Base-by-base conservation (phyloP, 2,888 invertebrate genomes). In the Melikaiella ostensackeni region DNA sequence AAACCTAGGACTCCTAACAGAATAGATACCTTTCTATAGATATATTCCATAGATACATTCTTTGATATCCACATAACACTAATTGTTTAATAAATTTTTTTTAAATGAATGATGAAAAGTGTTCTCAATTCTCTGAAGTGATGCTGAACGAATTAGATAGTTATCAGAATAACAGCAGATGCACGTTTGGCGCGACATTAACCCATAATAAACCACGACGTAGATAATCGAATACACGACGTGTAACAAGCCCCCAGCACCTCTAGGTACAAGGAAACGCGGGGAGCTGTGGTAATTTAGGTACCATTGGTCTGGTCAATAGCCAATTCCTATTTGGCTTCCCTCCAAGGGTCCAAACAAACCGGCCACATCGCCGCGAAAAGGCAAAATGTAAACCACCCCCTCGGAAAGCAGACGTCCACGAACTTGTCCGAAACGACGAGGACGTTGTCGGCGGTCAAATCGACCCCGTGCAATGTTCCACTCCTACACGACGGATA, bases 311-410 rank as follows among this genome's bases (percentile, higher is more conserved):
- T 87, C 89, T 90, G 90, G 90, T 90, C 89, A 90, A 90, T 89
- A 88, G 90, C 91, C 90, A 90, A 90, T 90, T 91, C 86, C 89
- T 89, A 89, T 88, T 91, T 91, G 90, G 91, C 90, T 82, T 77
- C 59, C 77, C 77, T 89, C 90, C 90, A 90, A 88, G 84, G 83
- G 85, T 84, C 86, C 86, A 87, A 87, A 87, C 87, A 87, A 89
- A 88, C 88, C 82, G 84, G 82, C 77, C 84, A 80, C 77, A 79
- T 82, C 81, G 59, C 79, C 77, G 77, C 81, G 81, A 82, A 83
- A 82, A 79, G 80, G 80, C 57, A 79, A 84, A 83, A 80, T 79
- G 81, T 79, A 84, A 81, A 79, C 79, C 77, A 24, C 75, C 70
- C 66, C 70, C 70, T 63, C 74, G 79, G 76, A 27, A 59, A 50